phyloP scores from a whole-genome alignment of 2,113 vertebrate genomes.

The Solea solea region DNA sequence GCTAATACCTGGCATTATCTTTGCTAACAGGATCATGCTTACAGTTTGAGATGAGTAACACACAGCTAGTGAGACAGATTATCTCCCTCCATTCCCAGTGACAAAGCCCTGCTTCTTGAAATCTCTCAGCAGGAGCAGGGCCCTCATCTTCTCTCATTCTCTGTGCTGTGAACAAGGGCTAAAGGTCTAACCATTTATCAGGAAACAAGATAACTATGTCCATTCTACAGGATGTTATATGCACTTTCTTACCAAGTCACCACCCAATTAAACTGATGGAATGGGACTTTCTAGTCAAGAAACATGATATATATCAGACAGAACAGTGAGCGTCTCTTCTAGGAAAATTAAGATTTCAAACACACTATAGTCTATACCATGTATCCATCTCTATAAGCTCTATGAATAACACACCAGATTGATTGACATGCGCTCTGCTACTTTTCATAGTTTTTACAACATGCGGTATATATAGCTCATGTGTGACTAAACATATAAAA shows the following conservation, averaged over 20 bases:
- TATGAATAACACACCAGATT: too few relatives aligned
- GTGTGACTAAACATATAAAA: too few relatives aligned
- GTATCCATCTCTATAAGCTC: too few relatives aligned
- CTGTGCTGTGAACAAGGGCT: conserved; percentile 25
- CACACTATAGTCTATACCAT: too few relatives aligned
- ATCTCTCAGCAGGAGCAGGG: conserved; percentile 50
- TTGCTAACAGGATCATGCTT: conserved; percentile 66
- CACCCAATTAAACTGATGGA: conserved; percentile 43
- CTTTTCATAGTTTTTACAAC: too few relatives aligned
- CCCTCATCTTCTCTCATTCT: conserved; percentile 40
- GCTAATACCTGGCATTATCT: conserved; percentile 58
- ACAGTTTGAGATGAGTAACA: conserved; percentile 64
- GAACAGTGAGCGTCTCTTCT: conserved; percentile 16
- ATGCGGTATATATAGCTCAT: too few relatives aligned
- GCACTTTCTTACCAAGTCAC: conserved; percentile 16
- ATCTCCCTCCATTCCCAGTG: conserved; percentile 43
- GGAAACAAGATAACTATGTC: conserved; percentile 46
- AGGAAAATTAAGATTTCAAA: conserved; percentile 2
- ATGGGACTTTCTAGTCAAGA: conserved; percentile 26
- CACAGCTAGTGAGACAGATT: conserved; percentile 56
- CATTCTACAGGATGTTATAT: conserved; percentile 35
- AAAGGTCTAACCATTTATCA: conserved; percentile 60
- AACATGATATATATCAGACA: conserved; percentile 24
- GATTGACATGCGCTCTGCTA: too few relatives aligned
- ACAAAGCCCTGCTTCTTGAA: conserved; percentile 57